A percentile compares a stretch with the other conserved stretches of the same genome.
Conservation (phyloP, 2,888 invertebrate genomes). For the Caenorhabditis sp. region DNA sequence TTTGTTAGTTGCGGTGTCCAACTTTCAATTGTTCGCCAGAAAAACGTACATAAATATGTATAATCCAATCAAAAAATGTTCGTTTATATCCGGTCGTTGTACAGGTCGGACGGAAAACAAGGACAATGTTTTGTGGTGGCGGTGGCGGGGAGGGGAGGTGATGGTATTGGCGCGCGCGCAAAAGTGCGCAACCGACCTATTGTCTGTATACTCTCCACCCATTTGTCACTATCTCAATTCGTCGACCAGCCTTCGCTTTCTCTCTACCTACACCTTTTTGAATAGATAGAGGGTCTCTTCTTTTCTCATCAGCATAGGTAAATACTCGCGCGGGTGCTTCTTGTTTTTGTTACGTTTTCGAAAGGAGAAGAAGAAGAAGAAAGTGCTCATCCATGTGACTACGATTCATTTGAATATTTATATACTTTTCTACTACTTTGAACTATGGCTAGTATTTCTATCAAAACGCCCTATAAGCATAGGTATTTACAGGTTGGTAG, state of each 20-base stretch:
- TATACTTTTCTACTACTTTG: neutral
- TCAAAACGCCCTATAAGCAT: neutral
- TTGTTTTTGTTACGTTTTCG: neutral
- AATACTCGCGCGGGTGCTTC: neutral
- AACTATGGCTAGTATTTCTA: neutral
- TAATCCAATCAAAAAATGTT: too few species aligned
- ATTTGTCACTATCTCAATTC: neutral
- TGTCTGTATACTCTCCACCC: neutral
- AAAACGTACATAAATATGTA: too few species aligned
- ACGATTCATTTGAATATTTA: neutral
- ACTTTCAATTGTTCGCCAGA: too few species aligned
- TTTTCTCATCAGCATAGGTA: neutral
- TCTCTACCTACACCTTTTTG: neutral
- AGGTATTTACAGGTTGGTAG: neutral
- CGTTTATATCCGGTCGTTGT: too few species aligned
- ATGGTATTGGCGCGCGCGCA: neutral
- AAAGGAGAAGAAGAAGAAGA: neutral
- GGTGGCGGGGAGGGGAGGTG: neutral
- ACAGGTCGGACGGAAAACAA: too few species aligned
- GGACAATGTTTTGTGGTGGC: too few species aligned
- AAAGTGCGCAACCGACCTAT: conserved; percentile 1
- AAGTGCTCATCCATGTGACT: neutral
- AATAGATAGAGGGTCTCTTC: neutral
- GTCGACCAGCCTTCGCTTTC: neutral
- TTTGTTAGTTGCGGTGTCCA: too few species aligned